Evolutionary conservation across 2,797 vertebrate genomes (phyloP).

Genomic region (Chromis chromis): DNA sequence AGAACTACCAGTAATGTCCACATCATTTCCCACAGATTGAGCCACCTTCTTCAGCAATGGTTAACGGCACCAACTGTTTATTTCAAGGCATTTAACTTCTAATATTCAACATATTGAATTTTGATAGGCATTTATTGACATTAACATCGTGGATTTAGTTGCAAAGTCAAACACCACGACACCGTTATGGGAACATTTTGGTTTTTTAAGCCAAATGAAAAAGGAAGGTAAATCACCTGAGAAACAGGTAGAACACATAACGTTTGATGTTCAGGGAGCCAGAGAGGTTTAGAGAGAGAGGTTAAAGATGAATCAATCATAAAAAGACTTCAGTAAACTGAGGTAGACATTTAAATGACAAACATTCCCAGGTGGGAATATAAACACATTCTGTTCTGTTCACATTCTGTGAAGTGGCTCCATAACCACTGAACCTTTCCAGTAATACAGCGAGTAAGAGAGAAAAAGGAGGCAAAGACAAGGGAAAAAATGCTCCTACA

Average conservation of each 20-base stretch:
- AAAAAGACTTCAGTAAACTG: slow-evolving; percentile 5
- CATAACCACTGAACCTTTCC: slow-evolving; percentile 38
- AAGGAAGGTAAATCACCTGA: background rate
- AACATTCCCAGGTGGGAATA: slow-evolving; percentile 56
- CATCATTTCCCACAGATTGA: no score
- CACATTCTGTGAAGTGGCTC: slow-evolving; percentile 12
- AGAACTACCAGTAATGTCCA: no score
- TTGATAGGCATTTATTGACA: no score
- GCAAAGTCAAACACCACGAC: no score
- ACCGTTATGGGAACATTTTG: no score
- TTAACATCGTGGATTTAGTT: no score
- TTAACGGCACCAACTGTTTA: no score
- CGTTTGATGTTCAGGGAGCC: background rate
- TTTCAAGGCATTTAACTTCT: no score
- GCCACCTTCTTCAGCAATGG: no score
- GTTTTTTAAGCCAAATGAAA: no score
- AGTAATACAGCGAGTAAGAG: background rate
- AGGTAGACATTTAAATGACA: slow-evolving; percentile 43
- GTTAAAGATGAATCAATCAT: slow-evolving; percentile 19
- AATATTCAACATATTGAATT: no score
- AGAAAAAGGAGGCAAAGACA: slow-evolving; percentile 4
- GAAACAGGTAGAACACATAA: background rate
- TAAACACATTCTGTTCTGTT: slow-evolving; percentile 41
- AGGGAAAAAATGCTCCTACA: background rate
- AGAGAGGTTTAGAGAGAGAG: slow-evolving; percentile 4